phyloP scores from a whole-genome alignment of 2,888 invertebrate genomes.

The Barypeithes pellucidus region DNA sequence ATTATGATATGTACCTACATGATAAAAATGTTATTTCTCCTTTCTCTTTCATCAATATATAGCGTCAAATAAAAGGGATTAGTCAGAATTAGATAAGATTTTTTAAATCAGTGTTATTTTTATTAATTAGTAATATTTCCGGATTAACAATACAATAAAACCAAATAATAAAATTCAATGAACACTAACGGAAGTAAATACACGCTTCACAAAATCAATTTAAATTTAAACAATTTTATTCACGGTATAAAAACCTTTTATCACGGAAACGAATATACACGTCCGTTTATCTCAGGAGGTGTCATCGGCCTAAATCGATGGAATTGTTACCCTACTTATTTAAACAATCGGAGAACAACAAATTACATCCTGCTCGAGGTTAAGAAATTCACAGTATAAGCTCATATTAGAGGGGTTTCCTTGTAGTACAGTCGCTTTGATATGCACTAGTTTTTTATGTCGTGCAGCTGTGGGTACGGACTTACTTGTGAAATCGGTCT shows the following conservation, averaged over 20 bases:
- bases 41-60: too few species aligned
- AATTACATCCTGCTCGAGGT: background rate
- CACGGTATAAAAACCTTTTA: conserved; percentile 10
- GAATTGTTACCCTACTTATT: background rate
- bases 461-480: background rate
- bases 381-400: too few species aligned
- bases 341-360: background rate
- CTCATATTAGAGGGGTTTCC: too few species aligned
- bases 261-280: background rate
- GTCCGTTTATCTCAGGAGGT: background rate
- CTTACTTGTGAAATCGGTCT: conserved; percentile 52
- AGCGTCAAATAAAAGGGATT: background rate
- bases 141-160: background rate
- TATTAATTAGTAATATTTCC: background rate
- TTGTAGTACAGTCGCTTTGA: too few species aligned
- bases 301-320: conserved; percentile 13
- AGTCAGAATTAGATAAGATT: background rate
- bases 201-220: conserved; percentile 27
- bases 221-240: conserved; percentile 16
- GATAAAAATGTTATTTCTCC: too few species aligned
- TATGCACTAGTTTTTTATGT: background rate
- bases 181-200: conserved; percentile 18
- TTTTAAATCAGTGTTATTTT: background rate
- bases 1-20: too few species aligned
- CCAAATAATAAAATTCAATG: conserved; percentile 13